Conservation (phyloP, 2,113 vertebrate genomes). For the Oceanodroma tethys region DNA sequence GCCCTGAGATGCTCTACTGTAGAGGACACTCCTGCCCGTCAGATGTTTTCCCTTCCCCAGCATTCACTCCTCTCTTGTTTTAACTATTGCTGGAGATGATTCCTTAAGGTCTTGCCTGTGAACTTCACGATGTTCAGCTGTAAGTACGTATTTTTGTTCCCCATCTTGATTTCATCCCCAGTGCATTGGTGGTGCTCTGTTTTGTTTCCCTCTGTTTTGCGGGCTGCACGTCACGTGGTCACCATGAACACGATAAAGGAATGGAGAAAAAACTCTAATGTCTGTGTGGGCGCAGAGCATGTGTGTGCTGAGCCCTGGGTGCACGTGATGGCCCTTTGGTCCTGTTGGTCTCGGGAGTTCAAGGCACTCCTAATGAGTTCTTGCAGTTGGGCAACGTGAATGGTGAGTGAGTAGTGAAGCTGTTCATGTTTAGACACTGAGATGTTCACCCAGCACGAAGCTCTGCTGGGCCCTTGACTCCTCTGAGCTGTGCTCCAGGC, state of each 20-base stretch:
- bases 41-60: background rate
- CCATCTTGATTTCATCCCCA: background rate
- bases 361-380: background rate
- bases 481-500: background rate
- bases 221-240: fast-evolving
- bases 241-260: fast-evolving
- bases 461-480: background rate
- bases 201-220: background rate
- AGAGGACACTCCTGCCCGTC: background rate
- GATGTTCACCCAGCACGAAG: background rate
- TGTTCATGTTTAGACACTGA: fast-evolving
- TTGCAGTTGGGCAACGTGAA: background rate
- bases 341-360: background rate
- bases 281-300: too few species aligned
- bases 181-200: background rate
- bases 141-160: background rate
- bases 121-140: background rate
- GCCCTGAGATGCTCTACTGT: background rate
- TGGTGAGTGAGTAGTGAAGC: background rate
- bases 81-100: background rate
- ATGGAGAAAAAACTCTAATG: fast-evolving
- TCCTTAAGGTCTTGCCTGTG: background rate
- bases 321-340: background rate
- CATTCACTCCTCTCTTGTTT: background rate
- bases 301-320: background rate